Evolutionary conservation across 2,888 invertebrate genomes (phyloP).

Genomic region (Amphipoea oculea): DNA sequence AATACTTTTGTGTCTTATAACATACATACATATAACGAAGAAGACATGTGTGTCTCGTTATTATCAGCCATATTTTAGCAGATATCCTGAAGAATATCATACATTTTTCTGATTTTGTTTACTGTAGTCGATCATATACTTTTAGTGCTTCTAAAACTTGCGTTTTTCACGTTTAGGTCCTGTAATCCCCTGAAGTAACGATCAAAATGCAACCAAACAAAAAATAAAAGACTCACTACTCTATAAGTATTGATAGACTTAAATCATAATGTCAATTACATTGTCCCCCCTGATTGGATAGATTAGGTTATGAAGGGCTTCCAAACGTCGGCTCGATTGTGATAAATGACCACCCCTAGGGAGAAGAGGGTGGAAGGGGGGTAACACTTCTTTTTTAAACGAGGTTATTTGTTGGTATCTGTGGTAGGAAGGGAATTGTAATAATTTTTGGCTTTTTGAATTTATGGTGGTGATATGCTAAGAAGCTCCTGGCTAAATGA

Average conservation of each 20-base stretch:
- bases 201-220: slow-evolving; percentile 4
- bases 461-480: slow-evolving; percentile 13
- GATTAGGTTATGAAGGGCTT: slow-evolving; percentile 72
- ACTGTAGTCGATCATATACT: too few species aligned
- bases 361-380: slow-evolving; percentile 8
- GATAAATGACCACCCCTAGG: slow-evolving; percentile 69
- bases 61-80: too few species aligned
- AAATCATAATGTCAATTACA: slow-evolving; percentile 68
- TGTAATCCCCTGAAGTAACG: background rate
- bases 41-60: too few species aligned
- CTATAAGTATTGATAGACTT: slow-evolving; percentile 34
- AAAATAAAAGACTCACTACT: slow-evolving; percentile 1
- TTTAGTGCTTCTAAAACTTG: too few species aligned
- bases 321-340: slow-evolving; percentile 67
- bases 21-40: too few species aligned
- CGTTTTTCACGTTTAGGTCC: too few species aligned
- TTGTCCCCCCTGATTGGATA: slow-evolving; percentile 65
- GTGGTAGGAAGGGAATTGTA: slow-evolving; percentile 15
- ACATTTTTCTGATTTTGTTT: too few species aligned
- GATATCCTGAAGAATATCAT: too few species aligned
- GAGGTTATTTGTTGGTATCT: slow-evolving; percentile 42
- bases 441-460: slow-evolving; percentile 23
- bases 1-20: too few species aligned
- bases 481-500: too few species aligned
- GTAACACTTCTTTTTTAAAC: slow-evolving; percentile 56